phyloP scores from a whole-genome alignment of 2,888 invertebrate genomes.

The Aphidius colemani region DNA sequence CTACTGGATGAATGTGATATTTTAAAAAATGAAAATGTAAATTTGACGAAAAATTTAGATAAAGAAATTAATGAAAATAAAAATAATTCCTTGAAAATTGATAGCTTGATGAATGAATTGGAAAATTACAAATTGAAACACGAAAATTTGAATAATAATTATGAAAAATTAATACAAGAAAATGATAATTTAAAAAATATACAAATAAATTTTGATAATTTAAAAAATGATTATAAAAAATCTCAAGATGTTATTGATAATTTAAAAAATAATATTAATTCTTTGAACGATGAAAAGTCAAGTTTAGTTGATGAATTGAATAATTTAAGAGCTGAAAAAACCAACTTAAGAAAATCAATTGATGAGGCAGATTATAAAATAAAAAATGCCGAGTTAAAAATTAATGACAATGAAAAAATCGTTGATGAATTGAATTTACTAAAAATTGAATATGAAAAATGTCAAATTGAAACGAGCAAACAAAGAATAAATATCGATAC shows the following conservation, averaged over 20 bases:
- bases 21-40: neutral
- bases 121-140: conserved; percentile 28
- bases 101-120: conserved; percentile 19
- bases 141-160: conserved; percentile 31
- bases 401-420: neutral
- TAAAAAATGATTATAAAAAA: too few species aligned
- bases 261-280: too few species aligned
- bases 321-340: too few species aligned
- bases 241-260: too few species aligned
- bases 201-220: too few species aligned
- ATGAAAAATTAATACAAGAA: conserved; percentile 25
- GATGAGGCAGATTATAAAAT: too few species aligned
- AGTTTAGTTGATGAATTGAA: too few species aligned
- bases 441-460: conserved; percentile 28
- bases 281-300: too few species aligned
- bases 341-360: too few species aligned
- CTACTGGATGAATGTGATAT: conserved; percentile 23
- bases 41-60: conserved; percentile 11
- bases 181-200: too few species aligned
- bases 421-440: conserved; percentile 32
- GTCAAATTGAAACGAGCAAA: conserved; percentile 31
- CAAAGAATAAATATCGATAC: conserved; percentile 31
- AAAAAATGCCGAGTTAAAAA: too few species aligned
- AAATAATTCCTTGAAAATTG: conserved; percentile 1
- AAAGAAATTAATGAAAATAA: conserved; percentile 23